Evolutionary conservation across 2,888 invertebrate species (phyloP), one percentile per base, ranked within the genome.

Genomic region (Geotrupes spiniger): DNA sequence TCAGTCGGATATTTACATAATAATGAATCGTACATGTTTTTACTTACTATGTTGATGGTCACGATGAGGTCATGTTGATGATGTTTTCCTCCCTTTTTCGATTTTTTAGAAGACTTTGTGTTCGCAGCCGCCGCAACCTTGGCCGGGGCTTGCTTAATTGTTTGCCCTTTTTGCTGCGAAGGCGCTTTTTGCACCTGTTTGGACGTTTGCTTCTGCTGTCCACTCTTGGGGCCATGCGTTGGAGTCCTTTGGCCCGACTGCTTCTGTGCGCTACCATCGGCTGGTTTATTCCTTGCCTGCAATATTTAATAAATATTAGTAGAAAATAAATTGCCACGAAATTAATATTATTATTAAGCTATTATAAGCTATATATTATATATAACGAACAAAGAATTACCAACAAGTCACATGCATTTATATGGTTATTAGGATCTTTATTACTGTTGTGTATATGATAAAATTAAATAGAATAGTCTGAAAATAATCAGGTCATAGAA

Each of bases 271-370:
- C 82, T 76, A 8, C 88, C 89, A 65, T 89, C 89, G 0, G 85
- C 85, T 43, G 89, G 87, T 75, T 89, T 89, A 76, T 87, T 88
- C 66, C 89, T 83, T 58, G 89, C 89, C 89, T 89, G 75, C 1
- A 68, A 74, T 14, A 33, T 11, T n/a, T 14, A 11, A n/a, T 33
- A 3, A n/a, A 33, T 12, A 12, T 5, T 8, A 10, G 33, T 14
- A 33, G 6, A 10, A 31, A 10, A 31, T 31, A 1, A 33, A 33
- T 33, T 33, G n/a, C n/a, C n/a, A n/a, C n/a, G n/a, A n/a, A n/a
- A n/a, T n/a, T n/a, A n/a, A n/a, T n/a, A n/a, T n/a, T n/a, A n/a
- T n/a, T n/a, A n/a, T n/a, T n/a, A n/a, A n/a, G 3, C 21, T 21
- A 21, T 21, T 21, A 21, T 21, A n/a, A n/a, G n/a, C n/a, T n/a